These are phyloP conservation scores for Pterobdella sp. DNA, from an alignment of 2,888 invertebrate genomes.

Conservation along the genomic window DNA sequence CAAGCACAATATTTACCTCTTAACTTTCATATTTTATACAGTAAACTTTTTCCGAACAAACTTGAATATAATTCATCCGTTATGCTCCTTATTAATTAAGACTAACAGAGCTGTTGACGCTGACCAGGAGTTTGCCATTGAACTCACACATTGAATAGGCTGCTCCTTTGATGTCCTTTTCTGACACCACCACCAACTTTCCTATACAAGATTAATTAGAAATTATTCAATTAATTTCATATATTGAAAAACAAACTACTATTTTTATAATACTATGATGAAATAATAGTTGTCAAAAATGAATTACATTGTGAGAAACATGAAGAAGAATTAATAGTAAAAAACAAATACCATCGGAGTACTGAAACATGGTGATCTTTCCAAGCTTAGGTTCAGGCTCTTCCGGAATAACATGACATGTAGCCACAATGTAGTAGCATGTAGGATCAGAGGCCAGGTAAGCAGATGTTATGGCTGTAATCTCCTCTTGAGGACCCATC, in stretches of 20 bases:
- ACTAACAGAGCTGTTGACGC: slow-evolving; percentile 86
- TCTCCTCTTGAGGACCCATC: slow-evolving; percentile 80
- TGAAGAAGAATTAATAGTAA: neutral
- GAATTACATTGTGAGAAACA: no score
- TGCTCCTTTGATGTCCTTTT: slow-evolving; percentile 92
- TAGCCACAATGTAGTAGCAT: slow-evolving; percentile 81
- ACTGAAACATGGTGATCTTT: slow-evolving; percentile 80
- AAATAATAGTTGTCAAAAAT: no score
- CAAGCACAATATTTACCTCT: no score
- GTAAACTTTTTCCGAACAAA: no score
- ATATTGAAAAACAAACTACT: no score
- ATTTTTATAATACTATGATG: no score
- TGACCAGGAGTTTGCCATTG: slow-evolving; percentile 87
- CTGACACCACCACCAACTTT: slow-evolving; percentile 65
- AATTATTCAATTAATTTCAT: no score
- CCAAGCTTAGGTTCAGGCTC: slow-evolving; percentile 91
- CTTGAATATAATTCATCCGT: no score
- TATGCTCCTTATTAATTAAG: no score
- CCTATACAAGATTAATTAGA: slow-evolving; percentile 44
- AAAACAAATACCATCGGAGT: slow-evolving; percentile 58
- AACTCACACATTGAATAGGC: slow-evolving; percentile 87
- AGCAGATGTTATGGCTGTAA: slow-evolving; percentile 79
- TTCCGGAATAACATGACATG: slow-evolving; percentile 85
- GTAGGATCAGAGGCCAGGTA: slow-evolving; percentile 81
- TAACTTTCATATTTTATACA: no score